Conservation (phyloP, 2,888 invertebrate genomes). For the Leptura quadrifasciata region DNA sequence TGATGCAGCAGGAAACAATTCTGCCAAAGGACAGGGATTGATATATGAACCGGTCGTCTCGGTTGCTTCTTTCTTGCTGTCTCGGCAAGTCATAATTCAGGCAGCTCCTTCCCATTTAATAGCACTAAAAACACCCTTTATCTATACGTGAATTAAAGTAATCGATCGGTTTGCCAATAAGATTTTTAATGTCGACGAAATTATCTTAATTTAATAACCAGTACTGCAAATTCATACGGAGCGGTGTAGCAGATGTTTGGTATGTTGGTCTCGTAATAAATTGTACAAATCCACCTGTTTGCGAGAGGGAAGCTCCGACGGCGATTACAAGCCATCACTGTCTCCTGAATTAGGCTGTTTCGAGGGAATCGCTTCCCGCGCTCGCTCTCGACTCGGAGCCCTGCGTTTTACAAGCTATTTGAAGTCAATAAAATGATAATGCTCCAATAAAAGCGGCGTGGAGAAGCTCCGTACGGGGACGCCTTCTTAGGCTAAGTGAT, state of each 20-base stretch:
- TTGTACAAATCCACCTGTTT: constrained; percentile 74
- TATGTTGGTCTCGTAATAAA: constrained; percentile 66
- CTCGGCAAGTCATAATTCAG: constrained; percentile 70
- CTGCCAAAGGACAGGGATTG: constrained; percentile 71
- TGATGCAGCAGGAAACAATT: constrained; percentile 76
- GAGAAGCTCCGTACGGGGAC: constrained; percentile 65
- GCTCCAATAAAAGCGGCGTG: constrained; percentile 73
- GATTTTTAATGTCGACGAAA: constrained; percentile 1
- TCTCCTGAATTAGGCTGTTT: constrained; percentile 75
- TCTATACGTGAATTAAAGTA: constrained; percentile 18
- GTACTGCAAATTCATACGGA: constrained; percentile 37
- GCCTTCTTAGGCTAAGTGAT: constrained; percentile 70
- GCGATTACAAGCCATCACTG: constrained; percentile 75
- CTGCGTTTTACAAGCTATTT: constrained; percentile 77
- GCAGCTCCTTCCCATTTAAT: constrained; percentile 27
- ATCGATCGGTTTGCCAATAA: constrained; percentile 18
- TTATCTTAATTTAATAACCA: constrained; percentile 37
- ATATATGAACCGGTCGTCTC: constrained; percentile 69
- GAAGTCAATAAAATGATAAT: constrained; percentile 76
- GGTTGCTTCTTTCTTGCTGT: constrained; percentile 69
- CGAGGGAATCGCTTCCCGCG: constrained; percentile 72
- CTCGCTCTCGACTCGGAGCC: constrained; percentile 71
- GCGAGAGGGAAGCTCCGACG: constrained; percentile 70
- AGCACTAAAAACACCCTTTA: constrained; percentile 8
- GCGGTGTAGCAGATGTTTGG: constrained; percentile 58